Conservation (phyloP, 2,113 vertebrate genomes). For the Gobiocypris rarus region DNA sequence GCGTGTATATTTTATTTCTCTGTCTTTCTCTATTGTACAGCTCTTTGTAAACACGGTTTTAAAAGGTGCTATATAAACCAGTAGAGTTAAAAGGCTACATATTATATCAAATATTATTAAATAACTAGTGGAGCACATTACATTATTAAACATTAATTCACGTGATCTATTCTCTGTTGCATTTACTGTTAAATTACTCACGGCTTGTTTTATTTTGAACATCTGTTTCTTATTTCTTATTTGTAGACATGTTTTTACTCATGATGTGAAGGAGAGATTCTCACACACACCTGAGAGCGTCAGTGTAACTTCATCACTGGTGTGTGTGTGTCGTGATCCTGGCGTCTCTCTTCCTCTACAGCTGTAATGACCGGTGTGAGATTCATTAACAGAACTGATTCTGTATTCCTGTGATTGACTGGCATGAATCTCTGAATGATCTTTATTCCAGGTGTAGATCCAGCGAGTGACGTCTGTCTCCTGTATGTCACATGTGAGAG, state of each 20-base stretch:
- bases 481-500: constrained; percentile 19
- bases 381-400: constrained; percentile 11
- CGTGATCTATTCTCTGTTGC: too few species aligned
- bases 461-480: not conserved
- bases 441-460: not conserved
- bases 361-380: not conserved
- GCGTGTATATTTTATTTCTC: too few species aligned
- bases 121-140: too few species aligned
- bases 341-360: not conserved
- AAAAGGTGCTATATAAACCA: not conserved
- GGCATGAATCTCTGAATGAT: not conserved
- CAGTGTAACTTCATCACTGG: not conserved
- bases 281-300: not conserved
- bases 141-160: too few species aligned
- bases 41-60: too few species aligned
- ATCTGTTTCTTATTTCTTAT: not conserved
- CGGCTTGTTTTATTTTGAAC: too few species aligned
- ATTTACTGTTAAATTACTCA: too few species aligned
- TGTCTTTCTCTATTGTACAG: too few species aligned
- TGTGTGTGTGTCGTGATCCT: not conserved
- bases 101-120: too few species aligned
- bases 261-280: not conserved
- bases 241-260: not conserved
- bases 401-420: not conserved
- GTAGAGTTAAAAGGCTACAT: not conserved